Base-by-base conservation (phyloP, 2,797 vertebrate genomes). In the Acrossocheilus wenchowensis region DNA sequence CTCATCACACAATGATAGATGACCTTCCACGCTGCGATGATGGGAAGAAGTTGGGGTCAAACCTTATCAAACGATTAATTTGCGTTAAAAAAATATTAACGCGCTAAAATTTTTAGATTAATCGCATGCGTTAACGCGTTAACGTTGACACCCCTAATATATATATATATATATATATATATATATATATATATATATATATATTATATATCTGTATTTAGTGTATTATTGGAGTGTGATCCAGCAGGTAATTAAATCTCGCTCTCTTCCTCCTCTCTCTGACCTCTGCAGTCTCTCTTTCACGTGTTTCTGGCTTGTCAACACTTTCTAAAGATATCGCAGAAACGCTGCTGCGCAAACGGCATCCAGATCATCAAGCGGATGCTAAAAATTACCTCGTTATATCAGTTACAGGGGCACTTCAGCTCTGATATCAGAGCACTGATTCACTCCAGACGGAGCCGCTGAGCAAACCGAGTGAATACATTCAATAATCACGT, bases 241-340 rank as follows among this genome's bases (percentile, higher is more conserved):
- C 23, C 14, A 19, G 9, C 15, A 9, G 9, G 48, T 52, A 21
- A 52, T 6, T 54, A 15, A n/a, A n/a, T 15, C 26, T 64, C 0
- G 15, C 62, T n/a, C 9, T 19, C 78, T n/a, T 64, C 30, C 54
- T 36, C 54, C 30, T 36, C 23, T 41, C 78, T 15, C 66, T 66
- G 45, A 84, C 54, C n/a, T 84, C 21, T 79, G 7, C 79, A 30
- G 23, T 90, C 83, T 72, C 85, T 87, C 85, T 82, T 81, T 89
- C 45, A 34, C 87, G 66, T 93, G 92, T 92, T 93, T 94, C 92
- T 92, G 90, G 89, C 86, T 86, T 90, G 92, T 93, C 93, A 92
- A 92, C 94, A 87, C 92, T 90, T 93, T 95, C 94, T 93, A 95
- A 93, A 95, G 94, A 95, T 66, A 84, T 36, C 11, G 2, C 30